These are phyloP conservation scores for Rhipidura dahli DNA, from an alignment of 2,113 vertebrate species.

Conservation along the genomic window DNA sequence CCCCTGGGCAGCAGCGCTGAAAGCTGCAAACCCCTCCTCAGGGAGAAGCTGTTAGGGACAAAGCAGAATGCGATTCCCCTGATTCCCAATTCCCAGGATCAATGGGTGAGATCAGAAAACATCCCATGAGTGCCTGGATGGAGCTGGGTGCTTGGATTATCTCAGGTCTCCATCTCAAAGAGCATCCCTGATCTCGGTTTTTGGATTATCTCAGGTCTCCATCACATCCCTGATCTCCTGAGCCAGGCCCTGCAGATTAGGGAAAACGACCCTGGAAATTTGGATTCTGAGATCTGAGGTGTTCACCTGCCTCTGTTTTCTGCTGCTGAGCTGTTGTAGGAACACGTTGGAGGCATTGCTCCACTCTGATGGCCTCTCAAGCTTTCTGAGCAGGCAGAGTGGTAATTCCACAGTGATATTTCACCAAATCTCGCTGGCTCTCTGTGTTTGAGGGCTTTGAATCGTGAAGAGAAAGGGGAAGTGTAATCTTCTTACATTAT, in stretches of 20 bases:
- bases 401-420: background rate
- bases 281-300: background rate
- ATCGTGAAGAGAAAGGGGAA: background rate
- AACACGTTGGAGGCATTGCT: background rate
- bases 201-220: background rate
- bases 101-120: background rate
- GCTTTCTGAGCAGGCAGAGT: background rate
- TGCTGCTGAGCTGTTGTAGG: background rate
- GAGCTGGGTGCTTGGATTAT: background rate
- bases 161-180: background rate
- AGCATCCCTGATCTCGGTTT: background rate
- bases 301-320: background rate
- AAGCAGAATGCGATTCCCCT: background rate
- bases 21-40: background rate
- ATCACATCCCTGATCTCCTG: background rate
- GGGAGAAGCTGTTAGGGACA: background rate
- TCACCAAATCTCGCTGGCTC: background rate
- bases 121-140: background rate
- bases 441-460: background rate
- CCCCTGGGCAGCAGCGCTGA: background rate
- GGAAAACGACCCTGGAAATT: too few relatives aligned
- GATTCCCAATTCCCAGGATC: background rate
- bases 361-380: background rate
- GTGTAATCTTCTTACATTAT: slow-evolving; percentile 46
- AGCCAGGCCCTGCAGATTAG: background rate